Conservation (phyloP, 2,797 vertebrate genomes). For the Tiaroga cobitis region DNA sequence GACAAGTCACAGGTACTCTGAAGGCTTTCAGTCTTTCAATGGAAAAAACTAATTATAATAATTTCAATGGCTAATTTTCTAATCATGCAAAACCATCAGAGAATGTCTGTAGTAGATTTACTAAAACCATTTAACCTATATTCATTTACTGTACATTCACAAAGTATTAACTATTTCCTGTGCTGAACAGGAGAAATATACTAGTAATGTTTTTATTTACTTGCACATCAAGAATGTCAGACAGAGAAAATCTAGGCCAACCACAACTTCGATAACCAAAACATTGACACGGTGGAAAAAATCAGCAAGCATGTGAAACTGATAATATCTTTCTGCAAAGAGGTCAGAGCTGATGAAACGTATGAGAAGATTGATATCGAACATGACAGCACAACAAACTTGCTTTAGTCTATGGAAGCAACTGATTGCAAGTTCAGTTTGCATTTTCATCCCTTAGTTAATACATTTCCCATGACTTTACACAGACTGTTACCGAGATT, state of each 20-base stretch:
- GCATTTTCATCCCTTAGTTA: neutral
- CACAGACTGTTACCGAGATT: neutral
- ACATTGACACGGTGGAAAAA: neutral
- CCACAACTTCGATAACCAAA: neutral
- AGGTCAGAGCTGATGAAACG: neutral
- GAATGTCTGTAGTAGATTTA: neutral
- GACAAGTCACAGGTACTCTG: constrained; percentile 83
- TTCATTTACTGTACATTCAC: neutral
- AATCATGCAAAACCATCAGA: neutral
- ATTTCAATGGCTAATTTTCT: no score
- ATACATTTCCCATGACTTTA: neutral
- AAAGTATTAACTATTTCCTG: neutral
- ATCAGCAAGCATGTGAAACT: neutral
- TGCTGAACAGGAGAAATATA: neutral
- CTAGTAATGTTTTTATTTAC: neutral
- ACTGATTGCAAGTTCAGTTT: neutral
- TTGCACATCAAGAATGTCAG: neutral
- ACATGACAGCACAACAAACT: neutral
- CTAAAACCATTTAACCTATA: neutral
- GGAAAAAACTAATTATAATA: no score
- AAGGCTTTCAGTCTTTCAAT: neutral
- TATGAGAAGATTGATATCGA: neutral
- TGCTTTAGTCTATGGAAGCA: neutral
- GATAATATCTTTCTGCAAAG: neutral
- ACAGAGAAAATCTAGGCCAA: neutral